phyloP scores from a whole-genome alignment of 2,113 vertebrate species.

The Coptodon rendalli region DNA sequence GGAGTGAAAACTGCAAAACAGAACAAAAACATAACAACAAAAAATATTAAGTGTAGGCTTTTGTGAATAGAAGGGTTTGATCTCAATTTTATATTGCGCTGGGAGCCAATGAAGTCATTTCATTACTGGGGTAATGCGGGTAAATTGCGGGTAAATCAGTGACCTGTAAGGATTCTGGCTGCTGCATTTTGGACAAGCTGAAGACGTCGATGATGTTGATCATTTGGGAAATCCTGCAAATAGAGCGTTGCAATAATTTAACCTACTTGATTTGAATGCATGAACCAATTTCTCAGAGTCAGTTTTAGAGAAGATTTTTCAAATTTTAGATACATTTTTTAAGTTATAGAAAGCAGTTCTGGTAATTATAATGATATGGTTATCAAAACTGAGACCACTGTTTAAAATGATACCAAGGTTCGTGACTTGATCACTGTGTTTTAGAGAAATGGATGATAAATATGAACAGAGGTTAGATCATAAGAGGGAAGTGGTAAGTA shows the following conservation, averaged over 20 bases:
- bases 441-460: not conserved
- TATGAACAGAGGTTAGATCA: not conserved
- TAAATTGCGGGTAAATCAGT: not conserved
- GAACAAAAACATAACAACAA: not conserved
- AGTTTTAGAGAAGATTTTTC: not conserved
- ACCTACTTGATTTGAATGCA: not conserved
- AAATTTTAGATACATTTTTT: not conserved
- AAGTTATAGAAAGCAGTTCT: not conserved
- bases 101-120: not conserved
- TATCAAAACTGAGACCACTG: not conserved
- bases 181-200: not conserved
- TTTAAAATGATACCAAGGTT: not conserved
- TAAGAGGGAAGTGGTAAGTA: not conserved
- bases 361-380: not conserved
- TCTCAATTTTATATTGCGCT: not conserved
- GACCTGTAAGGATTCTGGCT: not conserved
- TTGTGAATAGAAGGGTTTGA: not conserved
- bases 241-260: not conserved
- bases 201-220: not conserved
- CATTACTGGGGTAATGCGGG: not conserved
- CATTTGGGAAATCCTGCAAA: not conserved
- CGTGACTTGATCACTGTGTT: not conserved
- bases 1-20: not conserved
- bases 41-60: not conserved
- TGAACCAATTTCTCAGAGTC: not conserved